A percentile compares a stretch with the other conserved stretches of the same genome.
Evolutionary conservation across 2,888 invertebrate species (phyloP).

Genomic region (Scaptomyza cyrtandrae): DNA sequence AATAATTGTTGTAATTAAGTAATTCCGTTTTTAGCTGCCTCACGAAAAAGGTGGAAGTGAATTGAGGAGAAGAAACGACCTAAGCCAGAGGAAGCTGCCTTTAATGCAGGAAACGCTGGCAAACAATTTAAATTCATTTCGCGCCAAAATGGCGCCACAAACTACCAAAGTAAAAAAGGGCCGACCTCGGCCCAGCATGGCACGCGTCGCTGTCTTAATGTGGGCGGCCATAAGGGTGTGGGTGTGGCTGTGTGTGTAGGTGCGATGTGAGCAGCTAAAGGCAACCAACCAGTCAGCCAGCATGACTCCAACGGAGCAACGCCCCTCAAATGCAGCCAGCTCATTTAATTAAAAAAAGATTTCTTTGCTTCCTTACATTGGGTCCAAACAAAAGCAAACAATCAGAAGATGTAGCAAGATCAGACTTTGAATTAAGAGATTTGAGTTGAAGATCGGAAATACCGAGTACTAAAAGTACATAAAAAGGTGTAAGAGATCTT

Average conservation of each 20-base stretch:
- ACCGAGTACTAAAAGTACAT: background rate
- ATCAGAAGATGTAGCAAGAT: constrained; percentile 2
- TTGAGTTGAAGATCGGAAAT: constrained; percentile 12
- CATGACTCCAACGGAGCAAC: constrained; percentile 58
- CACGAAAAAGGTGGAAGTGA: constrained; percentile 53
- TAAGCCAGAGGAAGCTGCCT: constrained; percentile 58
- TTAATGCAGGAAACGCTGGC: constrained; percentile 72
- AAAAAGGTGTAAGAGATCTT: constrained; percentile 22
- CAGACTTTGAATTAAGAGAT: background rate
- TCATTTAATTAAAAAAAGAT: constrained; percentile 80
- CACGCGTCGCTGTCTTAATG: constrained; percentile 27
- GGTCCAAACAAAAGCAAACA: constrained; percentile 1
- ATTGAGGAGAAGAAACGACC: constrained; percentile 23
- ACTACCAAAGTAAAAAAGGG: constrained; percentile 65
- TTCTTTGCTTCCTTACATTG: constrained; percentile 45
- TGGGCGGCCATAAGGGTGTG: constrained; percentile 23
- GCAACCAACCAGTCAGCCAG: constrained; percentile 44
- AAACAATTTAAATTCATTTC: constrained; percentile 81
- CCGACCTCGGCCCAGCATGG: constrained; percentile 22
- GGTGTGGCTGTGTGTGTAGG: constrained; percentile 52
- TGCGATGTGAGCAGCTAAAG: constrained; percentile 61
- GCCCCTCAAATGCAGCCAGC: constrained; percentile 56
- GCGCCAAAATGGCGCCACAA: constrained; percentile 76
- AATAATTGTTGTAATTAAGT: constrained; percentile 83
- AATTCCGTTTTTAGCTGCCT: constrained; percentile 66